Evolutionary conservation across 2,797 vertebrate genomes (phyloP).

Genomic region (Mus caroli): DNA sequence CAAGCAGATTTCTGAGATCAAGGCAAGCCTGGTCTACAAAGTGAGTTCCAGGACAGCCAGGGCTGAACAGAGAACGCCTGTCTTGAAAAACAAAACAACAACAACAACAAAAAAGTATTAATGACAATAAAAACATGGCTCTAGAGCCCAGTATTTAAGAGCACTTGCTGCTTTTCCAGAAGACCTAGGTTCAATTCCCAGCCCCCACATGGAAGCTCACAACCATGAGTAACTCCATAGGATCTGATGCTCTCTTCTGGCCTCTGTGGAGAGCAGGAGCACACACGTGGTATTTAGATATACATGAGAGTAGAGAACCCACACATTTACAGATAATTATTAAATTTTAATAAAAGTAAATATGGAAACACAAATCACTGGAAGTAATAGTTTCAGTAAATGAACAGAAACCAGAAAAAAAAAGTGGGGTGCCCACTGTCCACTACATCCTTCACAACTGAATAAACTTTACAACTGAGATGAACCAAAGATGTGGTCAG

Average conservation of each 20-base stretch:
- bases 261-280: neutral
- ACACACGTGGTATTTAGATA: neutral
- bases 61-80: no score
- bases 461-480: neutral
- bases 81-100: no score
- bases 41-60: no score
- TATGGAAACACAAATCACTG: slow-evolving; percentile 1
- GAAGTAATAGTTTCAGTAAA: slow-evolving; percentile 52
- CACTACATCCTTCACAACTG: neutral
- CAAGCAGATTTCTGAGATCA: no score
- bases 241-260: neutral
- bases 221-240: neutral
- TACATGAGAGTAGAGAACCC: neutral
- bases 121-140: neutral
- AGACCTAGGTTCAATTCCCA: neutral
- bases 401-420: neutral
- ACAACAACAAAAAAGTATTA: no score
- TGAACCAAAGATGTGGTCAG: neutral
- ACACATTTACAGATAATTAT: neutral
- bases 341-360: neutral
- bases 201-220: neutral
- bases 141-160: neutral
- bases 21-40: no score
- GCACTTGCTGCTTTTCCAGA: neutral
- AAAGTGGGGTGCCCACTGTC: neutral